These are phyloP conservation scores for Hyppa rectilinea DNA, from an alignment of 2,888 invertebrate genomes.

Conservation along the genomic window DNA sequence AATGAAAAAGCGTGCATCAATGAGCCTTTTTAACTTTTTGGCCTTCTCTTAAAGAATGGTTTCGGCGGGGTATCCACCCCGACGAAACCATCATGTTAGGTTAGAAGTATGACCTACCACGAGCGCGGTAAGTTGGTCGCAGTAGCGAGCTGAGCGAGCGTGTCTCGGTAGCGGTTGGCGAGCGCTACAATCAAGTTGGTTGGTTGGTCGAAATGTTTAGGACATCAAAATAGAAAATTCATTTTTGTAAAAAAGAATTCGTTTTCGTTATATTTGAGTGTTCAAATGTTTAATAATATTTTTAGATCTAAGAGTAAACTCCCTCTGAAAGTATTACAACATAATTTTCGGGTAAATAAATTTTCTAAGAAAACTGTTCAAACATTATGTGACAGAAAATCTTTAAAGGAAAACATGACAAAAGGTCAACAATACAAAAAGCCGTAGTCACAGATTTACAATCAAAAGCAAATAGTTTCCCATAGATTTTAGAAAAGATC, in stretches of 20 bases:
- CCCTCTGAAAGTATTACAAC: not conserved
- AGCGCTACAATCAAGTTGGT: not conserved
- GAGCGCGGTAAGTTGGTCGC: no score
- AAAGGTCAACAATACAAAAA: not conserved
- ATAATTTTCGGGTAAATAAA: not conserved
- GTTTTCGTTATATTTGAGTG: not conserved
- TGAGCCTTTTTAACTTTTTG: not conserved
- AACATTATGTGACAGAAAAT: not conserved
- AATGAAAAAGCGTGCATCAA: no score
- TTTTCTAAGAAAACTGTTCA: not conserved
- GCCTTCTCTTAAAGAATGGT: no score
- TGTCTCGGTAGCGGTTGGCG: no score
- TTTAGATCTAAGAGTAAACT: not conserved
- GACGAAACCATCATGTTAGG: no score
- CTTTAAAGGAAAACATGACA: not conserved
- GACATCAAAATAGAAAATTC: not conserved
- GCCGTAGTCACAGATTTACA: not conserved
- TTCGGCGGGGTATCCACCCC: no score
- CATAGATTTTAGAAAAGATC: constrained; percentile 60
- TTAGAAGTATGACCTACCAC: no score
- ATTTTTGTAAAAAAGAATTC: not conserved
- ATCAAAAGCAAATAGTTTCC: constrained; percentile 45
- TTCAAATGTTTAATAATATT: not conserved
- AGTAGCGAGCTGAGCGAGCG: not conserved
- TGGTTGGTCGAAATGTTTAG: no score